Base-by-base conservation (phyloP, 2,797 vertebrate genomes). In the Peromyscus aztecus region DNA sequence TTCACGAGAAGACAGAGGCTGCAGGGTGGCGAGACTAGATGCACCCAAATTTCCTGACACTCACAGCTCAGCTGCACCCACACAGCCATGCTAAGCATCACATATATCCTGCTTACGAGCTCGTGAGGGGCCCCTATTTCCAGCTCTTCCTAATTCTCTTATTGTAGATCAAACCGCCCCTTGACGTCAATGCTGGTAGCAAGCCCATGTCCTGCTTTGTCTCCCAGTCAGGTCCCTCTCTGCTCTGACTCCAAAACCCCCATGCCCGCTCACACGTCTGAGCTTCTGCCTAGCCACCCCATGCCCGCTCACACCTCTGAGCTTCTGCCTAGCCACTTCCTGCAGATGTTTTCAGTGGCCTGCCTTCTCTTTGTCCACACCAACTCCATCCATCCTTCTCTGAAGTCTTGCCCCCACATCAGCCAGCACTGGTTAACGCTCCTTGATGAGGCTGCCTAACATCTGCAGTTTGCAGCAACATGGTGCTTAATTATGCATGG, bases 401-500 rank as follows among this genome's bases (percentile, higher is more conserved):
- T 21, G 27, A 91, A 37, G 49, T 65, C 34, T 59, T 19, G 19
- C 46, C 16, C 4, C 49, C 63, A n/a, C 55, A 81, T 29, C 75
- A 84, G 34, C 84, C 34, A 23, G 19, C 2, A 2, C n/a, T 21
- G 11, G 11, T 49, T 61, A n/a, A 63, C 67, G 55, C 46, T 52
- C 77, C 55, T 88, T 5, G 8, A 83, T 55, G 3, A 82, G 17
- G 34, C 63, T 29, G 1, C 11, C 71, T 55, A 43, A 75, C 61
- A 82, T 61, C 63, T 85, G 37, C 29, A 84, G n/a, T 88, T 89
- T 80, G 19, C 29, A 84, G 78, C 63, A 89, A 67, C 34, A 43
- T 92, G 82, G 29, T 89, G 78, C 78, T 90, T 84, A 57, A 89
- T 82, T 82, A 92, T 73, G 76, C 91, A 91, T 55, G 52, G 52